Evolutionary conservation across 2,888 invertebrate species (phyloP).

Genomic region (Synanthedon vespiformis): DNA sequence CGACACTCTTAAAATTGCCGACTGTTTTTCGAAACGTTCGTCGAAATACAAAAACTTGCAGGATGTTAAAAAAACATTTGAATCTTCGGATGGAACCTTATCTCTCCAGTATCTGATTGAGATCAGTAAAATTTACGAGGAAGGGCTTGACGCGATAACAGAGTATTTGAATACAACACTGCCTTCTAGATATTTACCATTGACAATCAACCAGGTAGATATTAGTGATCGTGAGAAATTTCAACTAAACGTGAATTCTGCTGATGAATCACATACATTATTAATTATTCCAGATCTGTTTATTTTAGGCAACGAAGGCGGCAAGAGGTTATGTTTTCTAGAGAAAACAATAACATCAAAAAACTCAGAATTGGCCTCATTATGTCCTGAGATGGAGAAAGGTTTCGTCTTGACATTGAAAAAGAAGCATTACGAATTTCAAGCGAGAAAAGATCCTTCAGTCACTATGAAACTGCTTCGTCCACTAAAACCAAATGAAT

Average conservation of each 20-base stretch:
- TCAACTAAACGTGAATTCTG: slow-evolving; percentile 1
- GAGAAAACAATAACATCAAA: too few species aligned
- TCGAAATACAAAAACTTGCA: slow-evolving; percentile 2
- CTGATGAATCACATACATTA: slow-evolving; percentile 1
- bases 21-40: slow-evolving; percentile 3
- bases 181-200: too few species aligned
- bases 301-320: slow-evolving; percentile 1
- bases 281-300: slow-evolving; percentile 3
- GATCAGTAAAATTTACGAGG: slow-evolving; percentile 4
- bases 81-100: slow-evolving; percentile 3
- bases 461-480: neutral
- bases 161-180: slow-evolving; percentile 1
- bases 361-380: too few species aligned
- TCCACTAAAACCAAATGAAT: slow-evolving; percentile 2
- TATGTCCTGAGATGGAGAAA: too few species aligned
- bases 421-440: slow-evolving; percentile 1
- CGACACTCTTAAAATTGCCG: slow-evolving; percentile 3
- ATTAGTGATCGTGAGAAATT: slow-evolving; percentile 1
- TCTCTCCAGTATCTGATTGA: slow-evolving; percentile 4
- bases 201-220: neutral
- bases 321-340: slow-evolving; percentile 1
- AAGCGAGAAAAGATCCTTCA: slow-evolving; percentile 1
- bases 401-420: neutral
- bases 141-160: neutral
- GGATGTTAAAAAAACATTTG: slow-evolving; percentile 5